These are phyloP conservation scores for Saturnia japonica DNA, from an alignment of 2,888 invertebrate genomes.

Conservation along the genomic window DNA sequence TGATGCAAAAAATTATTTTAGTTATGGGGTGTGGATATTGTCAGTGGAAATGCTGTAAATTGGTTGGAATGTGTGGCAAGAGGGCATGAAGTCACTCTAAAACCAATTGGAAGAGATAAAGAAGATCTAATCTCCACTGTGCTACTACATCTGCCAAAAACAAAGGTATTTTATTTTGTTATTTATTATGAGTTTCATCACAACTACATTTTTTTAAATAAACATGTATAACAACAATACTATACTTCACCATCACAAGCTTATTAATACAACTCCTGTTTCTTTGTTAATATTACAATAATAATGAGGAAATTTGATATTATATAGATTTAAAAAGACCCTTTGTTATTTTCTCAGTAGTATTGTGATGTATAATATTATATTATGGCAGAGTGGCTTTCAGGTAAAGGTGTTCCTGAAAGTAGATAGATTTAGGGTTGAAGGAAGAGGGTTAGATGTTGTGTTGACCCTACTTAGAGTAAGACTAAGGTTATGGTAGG, in stretches of 20 bases:
- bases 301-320: too few relatives aligned
- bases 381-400: too few relatives aligned
- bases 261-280: not conserved
- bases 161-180: constrained; percentile 49
- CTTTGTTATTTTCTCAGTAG: too few relatives aligned
- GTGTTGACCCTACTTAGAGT: too few relatives aligned
- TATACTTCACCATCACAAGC: not conserved
- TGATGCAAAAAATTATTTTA: constrained; percentile 45
- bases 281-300: too few relatives aligned
- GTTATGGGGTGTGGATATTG: constrained; percentile 78
- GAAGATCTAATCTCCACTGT: constrained; percentile 73
- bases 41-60: constrained; percentile 78
- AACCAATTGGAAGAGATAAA: constrained; percentile 71
- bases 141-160: constrained; percentile 68
- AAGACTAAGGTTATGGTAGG: too few relatives aligned
- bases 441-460: too few relatives aligned
- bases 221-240: not conserved
- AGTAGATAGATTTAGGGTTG: too few relatives aligned
- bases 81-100: constrained; percentile 71
- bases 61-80: constrained; percentile 82
- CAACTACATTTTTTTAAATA: not conserved
- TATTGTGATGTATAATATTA: too few relatives aligned
- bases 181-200: not conserved
- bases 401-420: too few relatives aligned
- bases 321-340: too few relatives aligned